Conservation (phyloP, 2,113 vertebrate genomes). For the Myotis yumanensis region DNA sequence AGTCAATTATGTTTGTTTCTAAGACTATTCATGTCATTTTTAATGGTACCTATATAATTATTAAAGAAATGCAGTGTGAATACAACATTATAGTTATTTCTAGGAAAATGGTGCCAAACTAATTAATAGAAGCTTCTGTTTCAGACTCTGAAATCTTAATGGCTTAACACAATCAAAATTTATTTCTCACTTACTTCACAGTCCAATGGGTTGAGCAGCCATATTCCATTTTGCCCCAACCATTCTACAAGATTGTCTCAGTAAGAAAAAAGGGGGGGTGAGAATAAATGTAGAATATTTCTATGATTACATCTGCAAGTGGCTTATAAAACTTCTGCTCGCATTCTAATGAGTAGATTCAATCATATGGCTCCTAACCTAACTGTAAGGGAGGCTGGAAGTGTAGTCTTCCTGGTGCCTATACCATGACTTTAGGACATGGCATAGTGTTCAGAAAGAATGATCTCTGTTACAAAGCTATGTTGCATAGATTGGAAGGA, state of each 20-base stretch:
- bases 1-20: neutral
- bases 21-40: neutral
- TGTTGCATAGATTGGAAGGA: neutral
- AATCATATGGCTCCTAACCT: neutral
- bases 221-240: neutral
- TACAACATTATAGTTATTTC: neutral
- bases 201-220: neutral
- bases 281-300: neutral
- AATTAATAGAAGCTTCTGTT: neutral
- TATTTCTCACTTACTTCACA: neutral
- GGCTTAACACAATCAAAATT: neutral
- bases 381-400: neutral
- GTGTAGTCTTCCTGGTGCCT: neutral
- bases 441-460: neutral
- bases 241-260: neutral
- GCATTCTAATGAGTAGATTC: neutral
- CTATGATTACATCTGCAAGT: neutral
- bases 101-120: neutral
- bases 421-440: neutral
- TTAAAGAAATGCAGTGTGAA: neutral
- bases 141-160: neutral
- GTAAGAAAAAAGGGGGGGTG: neutral
- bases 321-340: neutral
- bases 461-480: neutral
- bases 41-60: neutral